Conservation (phyloP, 2,113 vertebrate genomes). For the Dasyornis broadbenti region DNA sequence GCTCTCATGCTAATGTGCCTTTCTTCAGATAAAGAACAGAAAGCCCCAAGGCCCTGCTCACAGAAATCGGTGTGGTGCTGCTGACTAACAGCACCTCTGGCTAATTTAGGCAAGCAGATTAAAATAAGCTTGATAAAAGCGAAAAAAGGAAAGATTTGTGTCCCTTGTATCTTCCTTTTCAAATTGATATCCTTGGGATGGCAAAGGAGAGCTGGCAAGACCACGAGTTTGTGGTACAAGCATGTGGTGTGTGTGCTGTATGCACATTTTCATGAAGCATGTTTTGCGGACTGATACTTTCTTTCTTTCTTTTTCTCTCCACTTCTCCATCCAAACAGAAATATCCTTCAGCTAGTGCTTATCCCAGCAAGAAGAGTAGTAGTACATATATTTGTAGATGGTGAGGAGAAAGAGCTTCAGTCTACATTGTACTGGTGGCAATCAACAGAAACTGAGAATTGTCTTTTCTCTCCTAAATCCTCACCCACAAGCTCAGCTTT, state of each 20-base stretch:
- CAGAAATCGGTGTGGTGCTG: background rate
- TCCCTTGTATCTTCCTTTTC: background rate
- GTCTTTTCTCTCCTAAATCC: background rate
- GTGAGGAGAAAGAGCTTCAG: background rate
- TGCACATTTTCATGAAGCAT: background rate
- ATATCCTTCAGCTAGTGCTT: background rate
- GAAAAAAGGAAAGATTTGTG: background rate
- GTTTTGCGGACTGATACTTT: background rate
- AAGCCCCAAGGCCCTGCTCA: background rate
- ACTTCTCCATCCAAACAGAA: background rate
- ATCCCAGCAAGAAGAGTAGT: background rate
- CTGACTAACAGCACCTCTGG: background rate
- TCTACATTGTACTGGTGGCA: background rate
- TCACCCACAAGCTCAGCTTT: background rate
- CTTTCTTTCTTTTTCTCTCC: background rate
- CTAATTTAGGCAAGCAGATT: background rate
- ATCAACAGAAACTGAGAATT: background rate
- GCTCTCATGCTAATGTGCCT: background rate
- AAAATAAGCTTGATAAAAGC: background rate
- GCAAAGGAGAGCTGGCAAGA: background rate
- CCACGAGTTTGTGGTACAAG: background rate
- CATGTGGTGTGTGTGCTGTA: background rate
- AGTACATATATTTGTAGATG: background rate
- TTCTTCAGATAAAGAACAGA: background rate
- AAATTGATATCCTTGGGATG: background rate